These are phyloP conservation scores for Smutsia temminckii DNA, from an alignment of 2,797 vertebrate species.

Conservation along the genomic window DNA sequence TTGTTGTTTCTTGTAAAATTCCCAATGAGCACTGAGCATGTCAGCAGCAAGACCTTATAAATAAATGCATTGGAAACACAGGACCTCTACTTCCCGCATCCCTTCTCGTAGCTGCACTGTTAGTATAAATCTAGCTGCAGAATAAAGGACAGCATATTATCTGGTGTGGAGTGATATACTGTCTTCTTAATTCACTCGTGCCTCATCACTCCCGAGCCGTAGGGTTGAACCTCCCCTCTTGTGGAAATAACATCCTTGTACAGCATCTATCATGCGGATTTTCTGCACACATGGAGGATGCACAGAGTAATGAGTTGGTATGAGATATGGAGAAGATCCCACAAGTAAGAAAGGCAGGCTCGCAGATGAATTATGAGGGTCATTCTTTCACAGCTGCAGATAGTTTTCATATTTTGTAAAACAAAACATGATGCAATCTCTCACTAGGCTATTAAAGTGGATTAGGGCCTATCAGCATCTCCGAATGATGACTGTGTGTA, in stretches of 20 bases:
- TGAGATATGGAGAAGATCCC: conserved; percentile 56
- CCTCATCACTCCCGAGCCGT: conserved; percentile 8
- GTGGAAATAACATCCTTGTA: conserved; percentile 37
- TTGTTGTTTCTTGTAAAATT: background rate
- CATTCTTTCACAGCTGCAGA: conserved; percentile 73
- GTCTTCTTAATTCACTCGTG: conserved; percentile 31
- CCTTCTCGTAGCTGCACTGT: background rate
- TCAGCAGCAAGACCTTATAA: background rate
- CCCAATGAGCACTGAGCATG: background rate
- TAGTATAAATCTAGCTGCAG: conserved; percentile 2
- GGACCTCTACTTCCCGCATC: background rate
- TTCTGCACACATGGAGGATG: background rate
- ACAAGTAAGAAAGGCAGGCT: conserved; percentile 49
- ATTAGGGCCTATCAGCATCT: conserved; percentile 53
- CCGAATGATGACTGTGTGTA: background rate
- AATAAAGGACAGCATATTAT: conserved; percentile 11
- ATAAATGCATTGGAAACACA: background rate
- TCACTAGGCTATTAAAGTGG: conserved; percentile 63
- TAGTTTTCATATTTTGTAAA: conserved; percentile 65
- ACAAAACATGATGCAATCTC: conserved; percentile 57
- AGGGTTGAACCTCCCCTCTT: background rate
- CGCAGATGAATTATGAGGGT: conserved; percentile 59
- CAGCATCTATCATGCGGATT: background rate
- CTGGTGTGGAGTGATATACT: conserved; percentile 57
- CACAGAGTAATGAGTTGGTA: conserved; percentile 60